Percentiles rank a stretch among this genome's conserved stretches.
phyloP scores from a whole-genome alignment of 1,140 invertebrate species.

The Campoletis sonorensis region DNA sequence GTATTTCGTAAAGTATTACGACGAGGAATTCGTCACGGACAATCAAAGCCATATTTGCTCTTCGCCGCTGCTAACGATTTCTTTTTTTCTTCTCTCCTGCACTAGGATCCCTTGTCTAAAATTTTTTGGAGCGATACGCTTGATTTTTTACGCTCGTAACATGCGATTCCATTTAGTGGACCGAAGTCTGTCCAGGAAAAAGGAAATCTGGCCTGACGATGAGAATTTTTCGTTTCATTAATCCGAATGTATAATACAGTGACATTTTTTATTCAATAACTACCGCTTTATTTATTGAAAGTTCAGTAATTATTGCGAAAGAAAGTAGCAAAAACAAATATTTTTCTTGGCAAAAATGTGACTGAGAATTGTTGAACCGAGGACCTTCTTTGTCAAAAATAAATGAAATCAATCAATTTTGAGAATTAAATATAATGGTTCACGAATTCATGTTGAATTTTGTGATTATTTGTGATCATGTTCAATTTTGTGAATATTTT shows the following conservation, averaged over 20 bases:
- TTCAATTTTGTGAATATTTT: too few relatives aligned
- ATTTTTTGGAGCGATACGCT: constrained; percentile 11
- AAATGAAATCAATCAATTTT: too few relatives aligned
- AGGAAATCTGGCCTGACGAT: constrained; percentile 22
- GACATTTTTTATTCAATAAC: too few relatives aligned
- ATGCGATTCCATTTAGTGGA: background rate
- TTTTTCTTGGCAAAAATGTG: too few relatives aligned
- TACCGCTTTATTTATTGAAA: too few relatives aligned
- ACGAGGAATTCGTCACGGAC: constrained; percentile 66
- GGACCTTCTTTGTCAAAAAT: too few relatives aligned
- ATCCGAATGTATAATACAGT: too few relatives aligned
- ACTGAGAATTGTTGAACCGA: too few relatives aligned
- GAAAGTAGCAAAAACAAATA: too few relatives aligned
- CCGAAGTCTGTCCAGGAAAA: background rate
- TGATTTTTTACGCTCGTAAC: constrained; percentile 28
- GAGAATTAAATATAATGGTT: background rate
- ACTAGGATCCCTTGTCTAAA: background rate
- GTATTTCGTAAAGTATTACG: constrained; percentile 32
- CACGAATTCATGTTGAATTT: too few relatives aligned
- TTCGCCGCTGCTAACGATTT: constrained; percentile 18
- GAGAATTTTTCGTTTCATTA: constrained; percentile 34
- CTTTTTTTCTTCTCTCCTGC: constrained; percentile 14
- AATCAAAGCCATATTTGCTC: constrained; percentile 62
- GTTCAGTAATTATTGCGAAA: too few relatives aligned
- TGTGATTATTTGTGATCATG: too few relatives aligned